A percentile compares a stretch with the other conserved stretches of the same genome.
These are phyloP conservation scores for Paradoxurus hermaphroditus DNA, from an alignment of 2,113 vertebrate species.

Conservation along the genomic window DNA sequence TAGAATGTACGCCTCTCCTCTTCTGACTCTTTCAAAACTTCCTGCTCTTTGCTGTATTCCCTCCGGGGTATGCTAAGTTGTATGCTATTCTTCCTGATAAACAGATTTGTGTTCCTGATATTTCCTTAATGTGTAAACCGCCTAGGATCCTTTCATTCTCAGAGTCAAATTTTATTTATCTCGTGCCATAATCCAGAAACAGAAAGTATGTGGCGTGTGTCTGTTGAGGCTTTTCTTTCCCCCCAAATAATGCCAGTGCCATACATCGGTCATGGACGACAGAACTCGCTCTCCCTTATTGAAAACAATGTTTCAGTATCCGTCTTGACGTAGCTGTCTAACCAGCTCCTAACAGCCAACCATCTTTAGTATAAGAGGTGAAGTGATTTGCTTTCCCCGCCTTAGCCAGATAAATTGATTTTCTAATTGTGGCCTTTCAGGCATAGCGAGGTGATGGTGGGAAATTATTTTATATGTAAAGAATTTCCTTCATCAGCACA, in stretches of 20 bases:
- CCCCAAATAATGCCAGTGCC: background rate
- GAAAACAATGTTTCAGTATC: background rate
- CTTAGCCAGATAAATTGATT: conserved; percentile 1
- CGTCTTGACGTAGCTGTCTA: background rate
- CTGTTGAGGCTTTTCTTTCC: background rate
- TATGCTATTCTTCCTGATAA: background rate
- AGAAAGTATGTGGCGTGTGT: background rate
- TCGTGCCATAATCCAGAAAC: background rate
- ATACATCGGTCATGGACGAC: background rate
- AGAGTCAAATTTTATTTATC: background rate
- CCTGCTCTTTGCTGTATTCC: background rate
- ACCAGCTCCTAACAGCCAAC: background rate
- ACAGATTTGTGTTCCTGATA: background rate
- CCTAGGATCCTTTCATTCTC: background rate
- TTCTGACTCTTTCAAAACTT: background rate
- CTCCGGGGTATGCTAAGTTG: background rate
- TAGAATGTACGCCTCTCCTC: background rate
- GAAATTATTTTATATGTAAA: conserved; percentile 52
- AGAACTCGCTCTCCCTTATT: background rate
- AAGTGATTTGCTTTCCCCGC: background rate
- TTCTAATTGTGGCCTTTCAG: conserved; percentile 21
- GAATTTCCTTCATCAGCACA: conserved; percentile 39
- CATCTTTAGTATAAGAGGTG: background rate
- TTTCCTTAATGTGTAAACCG: background rate
- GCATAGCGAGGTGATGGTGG: conserved; percentile 12